Evolutionary conservation across 2,888 invertebrate genomes (phyloP), one percentile per base, ranked within the genome.

Genomic region (Lochmaea crataegi): DNA sequence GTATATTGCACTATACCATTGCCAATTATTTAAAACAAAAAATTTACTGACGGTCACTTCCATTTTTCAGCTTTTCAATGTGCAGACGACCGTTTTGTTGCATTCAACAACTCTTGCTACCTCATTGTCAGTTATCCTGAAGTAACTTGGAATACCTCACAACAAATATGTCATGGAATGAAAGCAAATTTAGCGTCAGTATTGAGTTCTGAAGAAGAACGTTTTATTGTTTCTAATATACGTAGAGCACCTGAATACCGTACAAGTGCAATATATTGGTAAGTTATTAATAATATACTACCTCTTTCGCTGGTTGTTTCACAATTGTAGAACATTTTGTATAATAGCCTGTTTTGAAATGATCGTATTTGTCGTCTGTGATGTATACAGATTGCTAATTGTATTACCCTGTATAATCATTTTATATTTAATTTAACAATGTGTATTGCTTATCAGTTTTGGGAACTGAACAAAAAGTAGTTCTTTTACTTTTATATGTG

Each of bases 51-150:
- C 7, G 0, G 7, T 32, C 7, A 32, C 7, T 7, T 58, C 18
- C 22, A 56, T 60, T 65, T 42, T 32, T 45, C 45, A 89, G 91
- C 90, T 10, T 90, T 91, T 80, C 92, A 93, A 75, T 94, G 94
- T 83, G 89, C 92, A 79, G 93, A 93, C 82, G 91, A 91, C 78
- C 90, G 92, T 74, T 90, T 93, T 75, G 90, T 91, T 51, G 88
- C 92, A 75, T 93, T 90, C 89, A 92, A 91, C 83, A 90, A 91
- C 61, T 90, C 92, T 75, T 94, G 94, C 85, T 94, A 94, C 86
- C 89, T 94, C 11, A 91, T 94, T 84, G 92, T 93, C 53, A 92
- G 93, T 41, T 93, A 93, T 83, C 94, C 94, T 4, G 91, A 92
- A 84, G 93, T 93, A 1, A 92, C 93, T 7, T 94, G 94, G 94